These are phyloP conservation scores for Aphis craccivora DNA, from an alignment of 1,140 invertebrate species.

Conservation along the genomic window DNA sequence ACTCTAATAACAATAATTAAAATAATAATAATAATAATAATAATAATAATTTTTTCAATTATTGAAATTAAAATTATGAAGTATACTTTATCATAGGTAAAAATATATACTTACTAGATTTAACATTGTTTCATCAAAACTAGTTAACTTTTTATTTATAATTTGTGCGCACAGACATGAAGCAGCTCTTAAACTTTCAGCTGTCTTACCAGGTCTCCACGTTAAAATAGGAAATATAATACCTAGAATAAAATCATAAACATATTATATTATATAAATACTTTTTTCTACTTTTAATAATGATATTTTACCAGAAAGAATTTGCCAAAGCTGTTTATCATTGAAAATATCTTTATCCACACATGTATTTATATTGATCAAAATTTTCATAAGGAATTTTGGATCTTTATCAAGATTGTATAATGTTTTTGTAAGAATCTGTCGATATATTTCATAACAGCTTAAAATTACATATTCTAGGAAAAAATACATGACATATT, in stretches of 20 bases:
- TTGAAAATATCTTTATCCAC: slow-evolving; percentile 42
- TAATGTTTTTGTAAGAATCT: slow-evolving; percentile 36
- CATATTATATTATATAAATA: background rate
- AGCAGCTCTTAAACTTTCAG: slow-evolving; percentile 80
- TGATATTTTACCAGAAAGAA: slow-evolving; percentile 33
- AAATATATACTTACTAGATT: slow-evolving; percentile 26
- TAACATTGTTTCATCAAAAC: slow-evolving; percentile 26
- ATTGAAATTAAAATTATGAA: background rate
- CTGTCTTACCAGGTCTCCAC: slow-evolving; percentile 83
- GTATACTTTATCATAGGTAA: background rate
- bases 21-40: too few species aligned
- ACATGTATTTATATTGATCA: slow-evolving; percentile 47
- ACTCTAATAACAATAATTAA: slow-evolving; percentile 24
- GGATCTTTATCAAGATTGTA: slow-evolving; percentile 43
- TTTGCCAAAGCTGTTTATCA: slow-evolving; percentile 53
- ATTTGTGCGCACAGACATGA: slow-evolving; percentile 76
- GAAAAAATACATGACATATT: background rate
- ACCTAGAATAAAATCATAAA: slow-evolving; percentile 65
- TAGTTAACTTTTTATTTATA: background rate
- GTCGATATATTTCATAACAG: slow-evolving; percentile 33
- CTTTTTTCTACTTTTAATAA: background rate
- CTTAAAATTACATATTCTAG: slow-evolving; percentile 29
- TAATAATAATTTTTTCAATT: too few species aligned
- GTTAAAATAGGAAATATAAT: slow-evolving; percentile 78
- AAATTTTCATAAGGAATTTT: slow-evolving; percentile 49